phyloP scores from a whole-genome alignment of 2,113 vertebrate species.

The Austrofundulus limnaeus region DNA sequence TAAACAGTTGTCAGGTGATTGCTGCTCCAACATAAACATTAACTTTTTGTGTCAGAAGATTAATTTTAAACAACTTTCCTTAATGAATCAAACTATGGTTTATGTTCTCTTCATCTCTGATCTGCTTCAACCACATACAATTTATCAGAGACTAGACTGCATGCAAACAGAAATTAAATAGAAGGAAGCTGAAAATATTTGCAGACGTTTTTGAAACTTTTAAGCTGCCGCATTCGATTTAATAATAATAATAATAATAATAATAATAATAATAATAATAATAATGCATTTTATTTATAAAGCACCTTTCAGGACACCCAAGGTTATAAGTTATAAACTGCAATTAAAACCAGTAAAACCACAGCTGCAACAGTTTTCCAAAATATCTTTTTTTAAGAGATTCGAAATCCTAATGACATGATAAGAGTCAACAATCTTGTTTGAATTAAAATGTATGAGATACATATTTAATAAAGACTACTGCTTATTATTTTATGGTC shows the following conservation, averaged over 20 bases:
- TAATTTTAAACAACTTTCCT: constrained; percentile 17
- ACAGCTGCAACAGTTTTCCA: background rate
- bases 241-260: too few species aligned
- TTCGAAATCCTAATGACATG: background rate
- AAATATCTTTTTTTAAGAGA: background rate
- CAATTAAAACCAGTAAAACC: background rate
- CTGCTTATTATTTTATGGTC: background rate
- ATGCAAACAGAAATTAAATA: background rate
- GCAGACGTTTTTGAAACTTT: background rate
- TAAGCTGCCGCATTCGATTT: background rate
- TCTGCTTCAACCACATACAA: background rate
- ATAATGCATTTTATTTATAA: too few species aligned
- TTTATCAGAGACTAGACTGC: background rate
- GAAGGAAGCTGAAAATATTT: background rate
- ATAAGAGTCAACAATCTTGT: constrained; percentile 7
- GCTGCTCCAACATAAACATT: background rate
- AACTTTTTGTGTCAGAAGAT: background rate
- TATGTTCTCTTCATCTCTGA: background rate
- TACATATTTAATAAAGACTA: background rate
- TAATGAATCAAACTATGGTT: constrained; percentile 20
- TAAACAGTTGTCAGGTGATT: background rate
- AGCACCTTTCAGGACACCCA: too few species aligned
- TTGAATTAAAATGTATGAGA: background rate
- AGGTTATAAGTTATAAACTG: background rate
- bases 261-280: too few species aligned